Conservation (phyloP, 1,140 invertebrate genomes). For the Varroa destructor region DNA sequence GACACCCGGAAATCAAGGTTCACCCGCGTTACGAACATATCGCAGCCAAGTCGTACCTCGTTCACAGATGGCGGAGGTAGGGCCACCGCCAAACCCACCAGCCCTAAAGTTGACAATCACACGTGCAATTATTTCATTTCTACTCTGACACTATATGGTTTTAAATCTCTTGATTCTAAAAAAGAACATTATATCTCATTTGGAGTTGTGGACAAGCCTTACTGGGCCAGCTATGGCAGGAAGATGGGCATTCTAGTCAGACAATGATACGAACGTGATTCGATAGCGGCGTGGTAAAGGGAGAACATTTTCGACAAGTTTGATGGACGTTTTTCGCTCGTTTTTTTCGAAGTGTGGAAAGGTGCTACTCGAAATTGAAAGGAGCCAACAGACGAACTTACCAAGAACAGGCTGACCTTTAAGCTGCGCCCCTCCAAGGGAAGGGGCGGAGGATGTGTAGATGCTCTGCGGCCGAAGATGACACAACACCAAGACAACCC, state of each 20-base stretch:
- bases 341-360: too few species aligned
- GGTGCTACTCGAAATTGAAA: too few species aligned
- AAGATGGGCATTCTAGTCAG: too few species aligned
- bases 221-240: too few species aligned
- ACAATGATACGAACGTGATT: too few species aligned
- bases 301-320: too few species aligned
- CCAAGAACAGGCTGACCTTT: constrained; percentile 23
- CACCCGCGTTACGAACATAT: constrained; percentile 91
- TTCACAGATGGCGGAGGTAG: constrained; percentile 88
- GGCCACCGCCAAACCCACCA: constrained; percentile 86
- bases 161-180: too few species aligned
- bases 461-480: constrained; percentile 61
- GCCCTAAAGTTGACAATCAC: constrained; percentile 57
- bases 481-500: constrained; percentile 79
- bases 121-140: constrained; percentile 56
- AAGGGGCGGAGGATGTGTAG: constrained; percentile 8
- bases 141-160: constrained; percentile 46
- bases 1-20: constrained; percentile 90
- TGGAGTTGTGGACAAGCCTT: too few species aligned
- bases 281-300: too few species aligned
- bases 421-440: not conserved
- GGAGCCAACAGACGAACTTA: not conserved
- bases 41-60: constrained; percentile 83
- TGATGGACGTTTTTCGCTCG: too few species aligned
- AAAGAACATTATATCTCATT: too few species aligned